phyloP scores from a whole-genome alignment of 2,113 vertebrate genomes.

The Paradisaea rubra region DNA sequence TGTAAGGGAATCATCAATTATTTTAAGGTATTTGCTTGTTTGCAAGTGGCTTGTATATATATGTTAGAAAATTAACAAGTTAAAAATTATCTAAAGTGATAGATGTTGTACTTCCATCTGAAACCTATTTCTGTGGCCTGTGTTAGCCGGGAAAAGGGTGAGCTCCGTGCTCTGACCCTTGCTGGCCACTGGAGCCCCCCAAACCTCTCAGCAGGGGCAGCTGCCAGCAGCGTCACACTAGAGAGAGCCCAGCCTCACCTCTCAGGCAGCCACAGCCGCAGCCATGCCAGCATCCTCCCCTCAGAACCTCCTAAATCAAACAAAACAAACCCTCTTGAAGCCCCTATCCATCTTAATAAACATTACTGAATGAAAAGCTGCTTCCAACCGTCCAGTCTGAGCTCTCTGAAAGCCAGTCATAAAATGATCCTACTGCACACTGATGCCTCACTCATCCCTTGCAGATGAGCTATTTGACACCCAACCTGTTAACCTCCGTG shows the following conservation, averaged over 20 bases:
- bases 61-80: neutral
- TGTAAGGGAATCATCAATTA: neutral
- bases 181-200: neutral
- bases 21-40: neutral
- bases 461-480: neutral
- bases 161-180: rapidly evolving
- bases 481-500: rapidly evolving
- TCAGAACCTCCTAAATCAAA: neutral
- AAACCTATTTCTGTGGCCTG: neutral
- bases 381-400: neutral
- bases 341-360: neutral
- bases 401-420: neutral
- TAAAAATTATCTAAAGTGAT: neutral
- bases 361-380: neutral
- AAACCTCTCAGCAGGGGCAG: rapidly evolving
- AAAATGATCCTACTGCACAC: neutral
- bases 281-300: neutral
- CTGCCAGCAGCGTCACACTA: neutral
- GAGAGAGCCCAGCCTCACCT: neutral
- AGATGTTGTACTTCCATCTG: neutral
- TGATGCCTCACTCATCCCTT: neutral
- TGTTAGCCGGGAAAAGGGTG: neutral
- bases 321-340: neutral
- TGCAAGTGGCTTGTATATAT: neutral
- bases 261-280: neutral